Evolutionary conservation across 2,113 vertebrate species (phyloP).

Genomic region (Sander lucioperca): DNA sequence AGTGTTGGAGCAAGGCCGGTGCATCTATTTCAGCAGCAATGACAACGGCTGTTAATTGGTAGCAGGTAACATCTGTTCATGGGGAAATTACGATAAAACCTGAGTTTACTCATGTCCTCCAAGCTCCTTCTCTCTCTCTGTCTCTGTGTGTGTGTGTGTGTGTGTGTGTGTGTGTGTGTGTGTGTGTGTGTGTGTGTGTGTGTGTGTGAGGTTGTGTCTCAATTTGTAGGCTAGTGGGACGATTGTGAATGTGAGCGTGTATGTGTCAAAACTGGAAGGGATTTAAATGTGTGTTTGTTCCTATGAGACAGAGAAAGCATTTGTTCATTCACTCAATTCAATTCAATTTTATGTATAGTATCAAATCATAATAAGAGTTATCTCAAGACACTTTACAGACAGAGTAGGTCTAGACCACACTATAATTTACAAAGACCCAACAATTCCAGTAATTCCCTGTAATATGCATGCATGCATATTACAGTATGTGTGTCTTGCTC

Average conservation of each 20-base stretch:
- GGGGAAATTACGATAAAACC: slow-evolving; percentile 84
- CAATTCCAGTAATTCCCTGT: no score
- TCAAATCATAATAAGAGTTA: no score
- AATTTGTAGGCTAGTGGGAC: background rate
- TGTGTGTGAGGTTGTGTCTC: background rate
- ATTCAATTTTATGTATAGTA: no score
- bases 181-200: background rate
- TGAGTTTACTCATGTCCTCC: slow-evolving; percentile 79
- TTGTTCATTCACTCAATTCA: slow-evolving; percentile 9
- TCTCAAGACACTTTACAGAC: no score
- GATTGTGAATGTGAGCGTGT: slow-evolving; percentile 30
- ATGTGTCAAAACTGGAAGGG: slow-evolving; percentile 65
- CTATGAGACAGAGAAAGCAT: slow-evolving; percentile 14
- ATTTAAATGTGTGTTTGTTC: slow-evolving; percentile 10
- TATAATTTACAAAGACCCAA: no score
- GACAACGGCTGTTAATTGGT: slow-evolving; percentile 88
- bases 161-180: background rate
- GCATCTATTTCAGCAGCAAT: slow-evolving; percentile 83
- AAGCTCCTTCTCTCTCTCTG: background rate
- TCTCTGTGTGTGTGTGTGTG: background rate
- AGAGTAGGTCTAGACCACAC: no score
- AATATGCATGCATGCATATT: background rate
- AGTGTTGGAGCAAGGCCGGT: slow-evolving; percentile 66
- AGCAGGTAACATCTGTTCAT: slow-evolving; percentile 90
- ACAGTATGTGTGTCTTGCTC: slow-evolving; percentile 44